Conservation (phyloP, 2,888 invertebrate species). For the Erpobdella octoculata region DNA sequence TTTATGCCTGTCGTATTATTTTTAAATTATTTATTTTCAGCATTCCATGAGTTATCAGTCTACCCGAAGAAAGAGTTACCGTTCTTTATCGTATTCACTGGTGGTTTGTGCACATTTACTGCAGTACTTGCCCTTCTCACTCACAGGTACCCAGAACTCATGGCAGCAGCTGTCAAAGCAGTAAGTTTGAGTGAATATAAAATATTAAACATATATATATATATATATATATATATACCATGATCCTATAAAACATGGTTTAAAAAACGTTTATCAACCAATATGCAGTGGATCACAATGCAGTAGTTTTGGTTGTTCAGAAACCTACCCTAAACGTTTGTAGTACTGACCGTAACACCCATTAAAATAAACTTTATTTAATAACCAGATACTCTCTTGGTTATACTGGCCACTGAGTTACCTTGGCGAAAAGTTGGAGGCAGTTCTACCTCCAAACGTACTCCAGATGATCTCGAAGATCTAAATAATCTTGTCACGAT, state of each 20-base stretch:
- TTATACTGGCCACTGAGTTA: constrained; percentile 72
- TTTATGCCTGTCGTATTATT: too few species aligned
- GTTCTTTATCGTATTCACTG: constrained; percentile 76
- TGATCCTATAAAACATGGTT: not conserved
- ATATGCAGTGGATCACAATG: too few species aligned
- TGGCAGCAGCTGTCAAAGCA: constrained; percentile 73
- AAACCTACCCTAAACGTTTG: too few species aligned
- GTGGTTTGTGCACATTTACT: constrained; percentile 80
- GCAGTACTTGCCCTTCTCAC: constrained; percentile 77
- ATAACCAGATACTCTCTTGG: constrained; percentile 65
- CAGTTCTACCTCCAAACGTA: constrained; percentile 71
- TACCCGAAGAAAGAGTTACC: constrained; percentile 87
- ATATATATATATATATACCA: too few species aligned
- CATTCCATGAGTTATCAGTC: constrained; percentile 81
- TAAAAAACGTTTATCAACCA: constrained; percentile 4
- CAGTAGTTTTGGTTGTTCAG: too few species aligned
- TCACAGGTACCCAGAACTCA: constrained; percentile 82
- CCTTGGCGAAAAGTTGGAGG: constrained; percentile 71
- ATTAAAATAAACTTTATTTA: too few species aligned
- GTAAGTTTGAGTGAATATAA: constrained; percentile 46
- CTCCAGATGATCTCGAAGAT: constrained; percentile 60
- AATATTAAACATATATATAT: not conserved
- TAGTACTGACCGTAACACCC: too few species aligned
- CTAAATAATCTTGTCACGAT: constrained; percentile 43
- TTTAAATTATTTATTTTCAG: constrained; percentile 48